Evolutionary conservation across 1,140 invertebrate genomes (phyloP), one percentile per base, ranked within the genome.

Genomic region (Limonius californicus): DNA sequence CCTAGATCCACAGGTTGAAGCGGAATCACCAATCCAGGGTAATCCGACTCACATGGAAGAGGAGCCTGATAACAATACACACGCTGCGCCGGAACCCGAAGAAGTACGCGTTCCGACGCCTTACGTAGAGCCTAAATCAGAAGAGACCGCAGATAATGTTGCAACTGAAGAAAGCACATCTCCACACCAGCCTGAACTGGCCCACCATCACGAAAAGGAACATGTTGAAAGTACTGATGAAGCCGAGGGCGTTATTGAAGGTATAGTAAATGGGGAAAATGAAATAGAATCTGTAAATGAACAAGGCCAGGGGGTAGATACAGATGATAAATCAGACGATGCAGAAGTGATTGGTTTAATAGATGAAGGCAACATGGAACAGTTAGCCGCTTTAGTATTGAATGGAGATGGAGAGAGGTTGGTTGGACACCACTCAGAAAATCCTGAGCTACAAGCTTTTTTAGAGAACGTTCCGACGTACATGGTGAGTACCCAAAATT

Each of bases 401-500:
- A 91, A 91, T 62, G 94, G 94, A 1, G 88, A 94, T 69, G 92
- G 92, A 0, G 84, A 87, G 59, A 83, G 88, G 71, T 77, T 97
- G 32, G 77, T 94, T 19, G 88, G 87, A 0, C 80, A 86, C 64
- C 84, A 82, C 47, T 90, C 91, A 20, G 79, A 80, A 39, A 88
- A 94, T 76, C 79, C 86, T 0, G 92, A 96, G 77, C 83, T 95
- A 12, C 91, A 96, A 76, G 85, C 89, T 3, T 96, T 97, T 78
- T 82, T 97, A 45, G 87, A 93, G 70, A 92, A 94, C 72, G 89
- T 97, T 45, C 92, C 94, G 4, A 83, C 85, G 18, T 95, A 95
- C 71, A 94, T 96, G 89, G 92, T 93, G 80, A n/a, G 9, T 27
- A 9, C 23, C 3, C 3, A 27, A 27, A 4, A 27, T 27, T 27